Percentiles rank a stretch among this genome's conserved stretches.
Conservation (phyloP, 2,113 vertebrate genomes). For the Antechinus stuartii region DNA sequence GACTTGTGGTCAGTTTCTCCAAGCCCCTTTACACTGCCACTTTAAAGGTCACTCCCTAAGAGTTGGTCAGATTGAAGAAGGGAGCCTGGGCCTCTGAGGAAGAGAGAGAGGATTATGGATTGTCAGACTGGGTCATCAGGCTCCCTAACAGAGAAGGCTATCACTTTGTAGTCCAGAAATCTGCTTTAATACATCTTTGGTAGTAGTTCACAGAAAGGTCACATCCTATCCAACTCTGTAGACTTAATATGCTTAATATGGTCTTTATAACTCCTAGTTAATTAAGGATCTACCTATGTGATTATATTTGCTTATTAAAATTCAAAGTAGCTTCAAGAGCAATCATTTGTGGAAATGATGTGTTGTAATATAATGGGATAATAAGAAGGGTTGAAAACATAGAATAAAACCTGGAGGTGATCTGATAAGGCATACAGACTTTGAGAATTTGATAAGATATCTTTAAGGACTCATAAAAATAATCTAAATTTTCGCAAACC, state of each 20-base stretch:
- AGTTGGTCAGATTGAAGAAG: background rate
- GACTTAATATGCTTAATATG: background rate
- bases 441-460: background rate
- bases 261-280: background rate
- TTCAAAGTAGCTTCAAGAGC: background rate
- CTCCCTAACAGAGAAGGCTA: background rate
- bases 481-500: background rate
- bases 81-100: background rate
- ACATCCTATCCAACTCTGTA: background rate
- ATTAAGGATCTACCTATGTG: background rate
- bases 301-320: background rate
- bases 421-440: background rate
- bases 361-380: background rate
- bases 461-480: background rate
- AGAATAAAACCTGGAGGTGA: background rate
- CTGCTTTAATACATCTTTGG: background rate
- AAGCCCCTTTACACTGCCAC: slow-evolving; percentile 3
- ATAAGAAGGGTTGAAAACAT: background rate
- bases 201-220: background rate
- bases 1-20: background rate
- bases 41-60: background rate
- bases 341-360: background rate
- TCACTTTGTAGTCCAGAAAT: background rate
- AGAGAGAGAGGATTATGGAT: background rate
- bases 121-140: background rate